Percentiles rank a stretch among this genome's conserved stretches.
Evolutionary conservation across 2,113 vertebrate species (phyloP).

Genomic region (Myiagra hebetior): DNA sequence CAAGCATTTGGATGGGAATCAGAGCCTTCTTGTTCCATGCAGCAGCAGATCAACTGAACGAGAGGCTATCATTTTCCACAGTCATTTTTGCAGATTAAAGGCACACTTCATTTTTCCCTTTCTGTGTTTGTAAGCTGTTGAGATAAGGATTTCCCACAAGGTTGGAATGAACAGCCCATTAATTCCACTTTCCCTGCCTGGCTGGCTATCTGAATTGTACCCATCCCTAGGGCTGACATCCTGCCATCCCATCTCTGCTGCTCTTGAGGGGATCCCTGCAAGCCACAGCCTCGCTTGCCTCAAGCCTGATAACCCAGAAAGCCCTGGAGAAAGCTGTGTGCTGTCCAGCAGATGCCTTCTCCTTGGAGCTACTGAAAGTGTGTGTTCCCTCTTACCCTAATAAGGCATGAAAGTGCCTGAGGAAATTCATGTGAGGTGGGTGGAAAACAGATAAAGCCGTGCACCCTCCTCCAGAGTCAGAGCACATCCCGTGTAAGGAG

Average conservation of each 20-base stretch:
- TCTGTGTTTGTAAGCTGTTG: background rate
- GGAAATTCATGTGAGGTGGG: background rate
- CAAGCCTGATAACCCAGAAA: background rate
- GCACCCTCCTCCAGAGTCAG: background rate
- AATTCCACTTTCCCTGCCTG: background rate
- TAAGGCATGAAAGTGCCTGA: conserved; percentile 29
- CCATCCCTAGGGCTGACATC: background rate
- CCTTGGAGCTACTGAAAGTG: background rate
- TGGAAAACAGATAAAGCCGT: background rate
- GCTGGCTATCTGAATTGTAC: background rate
- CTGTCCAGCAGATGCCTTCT: background rate
- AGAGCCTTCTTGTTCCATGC: background rate
- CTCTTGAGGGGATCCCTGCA: background rate
- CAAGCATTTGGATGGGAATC: background rate
- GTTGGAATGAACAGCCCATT: background rate
- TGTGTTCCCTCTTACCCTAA: conserved; percentile 23
- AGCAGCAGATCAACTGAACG: background rate
- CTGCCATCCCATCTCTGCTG: background rate
- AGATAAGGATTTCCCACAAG: conserved; percentile 8
- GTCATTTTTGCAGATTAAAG: background rate
- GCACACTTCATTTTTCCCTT: background rate
- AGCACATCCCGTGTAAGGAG: background rate
- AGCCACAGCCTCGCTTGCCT: background rate
- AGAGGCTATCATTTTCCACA: background rate
- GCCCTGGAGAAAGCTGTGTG: background rate